phyloP scores from a whole-genome alignment of 2,797 vertebrate genomes.

The Cephalopachus bancanus region DNA sequence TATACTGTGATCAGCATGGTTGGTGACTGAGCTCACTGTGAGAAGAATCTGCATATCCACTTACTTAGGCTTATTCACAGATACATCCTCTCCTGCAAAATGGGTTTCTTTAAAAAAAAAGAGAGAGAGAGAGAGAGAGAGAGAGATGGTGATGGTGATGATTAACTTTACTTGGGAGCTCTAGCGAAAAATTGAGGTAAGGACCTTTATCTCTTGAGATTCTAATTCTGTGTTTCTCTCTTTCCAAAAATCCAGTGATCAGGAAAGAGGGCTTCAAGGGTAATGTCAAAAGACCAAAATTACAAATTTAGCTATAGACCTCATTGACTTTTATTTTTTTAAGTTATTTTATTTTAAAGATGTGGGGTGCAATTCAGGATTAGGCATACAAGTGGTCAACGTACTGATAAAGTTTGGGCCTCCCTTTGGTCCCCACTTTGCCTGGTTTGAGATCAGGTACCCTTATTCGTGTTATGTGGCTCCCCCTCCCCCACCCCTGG shows the following conservation, averaged over 20 bases:
- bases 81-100: background rate
- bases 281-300: background rate
- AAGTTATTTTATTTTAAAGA: too few species aligned
- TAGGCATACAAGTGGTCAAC: too few species aligned
- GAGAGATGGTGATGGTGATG: background rate
- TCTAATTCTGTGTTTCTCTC: background rate
- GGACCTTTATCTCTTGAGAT: background rate
- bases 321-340: background rate
- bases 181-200: background rate
- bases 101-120: slow-evolving; percentile 48
- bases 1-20: background rate
- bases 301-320: background rate
- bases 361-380: too few species aligned
- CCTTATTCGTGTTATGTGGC: too few species aligned
- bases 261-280: background rate
- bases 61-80: background rate
- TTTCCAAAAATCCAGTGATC: slow-evolving; percentile 12
- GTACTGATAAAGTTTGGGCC: too few species aligned
- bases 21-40: background rate
- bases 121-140: too few species aligned
- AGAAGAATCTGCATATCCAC: background rate
- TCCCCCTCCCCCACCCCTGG: too few species aligned
- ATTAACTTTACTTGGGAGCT: background rate
- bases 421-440: too few species aligned
- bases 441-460: too few species aligned